Base-by-base conservation (phyloP, 2,113 vertebrate genomes). In the Zingel zingel region DNA sequence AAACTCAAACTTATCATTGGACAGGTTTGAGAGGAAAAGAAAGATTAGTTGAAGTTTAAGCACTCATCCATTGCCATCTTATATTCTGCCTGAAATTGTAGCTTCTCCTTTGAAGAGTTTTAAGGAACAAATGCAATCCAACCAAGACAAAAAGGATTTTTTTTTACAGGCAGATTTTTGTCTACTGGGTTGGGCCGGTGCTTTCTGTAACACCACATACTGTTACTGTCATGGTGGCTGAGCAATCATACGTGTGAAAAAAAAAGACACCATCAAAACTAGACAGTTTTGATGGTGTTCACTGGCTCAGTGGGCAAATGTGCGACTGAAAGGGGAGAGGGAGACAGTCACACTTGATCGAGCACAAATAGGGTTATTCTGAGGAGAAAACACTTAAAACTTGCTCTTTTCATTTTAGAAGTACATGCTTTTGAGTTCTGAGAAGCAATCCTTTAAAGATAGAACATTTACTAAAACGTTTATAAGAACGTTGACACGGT, bases 221-320 rank as follows among this genome's bases (percentile, higher is more conserved):
- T 43, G 39, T 43, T 43, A 74, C 80, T 56, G 75, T 74, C 74
- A 74, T 50, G 56, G 47, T 63, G 73, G 50, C 56, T 77, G 50
- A 82, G 81, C 81, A 89, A 80, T 57, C 61, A 36, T 21, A 57
- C 62, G 70, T 62, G 57, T 68, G 36, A 15, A 56, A 72, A 30
- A 27, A 70, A 64, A 21, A n/a, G n/a, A n/a, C n/a, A n/a, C n/a
- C n/a, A n/a, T n/a, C n/a, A n/a, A n/a, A 54, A 14, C 36, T 81
- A 59, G 45, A 23, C 59, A 77, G 56, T 87, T 89, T 63, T 81
- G 81, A 84, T 85, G 59, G 61, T 58, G 74, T 76, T 81, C 73
- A 66, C 79, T 36, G 75, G 81, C 77, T 84, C 77, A 62, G 81
- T 72, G 83, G 82, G 63, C 79, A 85, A 84, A 82, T 74, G 74